Evolutionary conservation across 2,888 invertebrate species (phyloP).

Genomic region (Luperina nickerlii): DNA sequence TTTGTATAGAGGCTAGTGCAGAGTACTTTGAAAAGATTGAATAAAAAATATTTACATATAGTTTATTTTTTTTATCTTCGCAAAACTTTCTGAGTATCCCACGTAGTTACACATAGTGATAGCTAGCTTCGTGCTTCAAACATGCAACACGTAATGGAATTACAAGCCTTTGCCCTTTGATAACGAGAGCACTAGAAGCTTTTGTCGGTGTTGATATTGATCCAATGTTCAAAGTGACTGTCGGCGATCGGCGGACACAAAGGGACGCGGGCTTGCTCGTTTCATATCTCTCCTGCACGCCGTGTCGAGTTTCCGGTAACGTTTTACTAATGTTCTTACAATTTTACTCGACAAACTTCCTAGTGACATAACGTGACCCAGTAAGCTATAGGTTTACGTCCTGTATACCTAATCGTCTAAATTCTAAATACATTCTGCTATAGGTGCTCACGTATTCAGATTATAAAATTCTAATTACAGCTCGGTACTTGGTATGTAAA

Average conservation of each 20-base stretch:
- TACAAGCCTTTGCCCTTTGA: background rate
- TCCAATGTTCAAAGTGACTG: background rate
- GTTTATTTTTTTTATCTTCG: too few relatives aligned
- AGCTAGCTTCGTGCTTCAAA: background rate
- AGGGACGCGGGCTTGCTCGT: background rate
- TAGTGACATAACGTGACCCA: background rate
- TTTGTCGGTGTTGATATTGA: background rate
- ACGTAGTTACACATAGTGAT: background rate
- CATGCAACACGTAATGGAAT: background rate
- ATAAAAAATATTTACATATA: too few relatives aligned
- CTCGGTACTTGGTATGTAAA: background rate
- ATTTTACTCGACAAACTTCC: too few relatives aligned
- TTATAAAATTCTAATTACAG: background rate
- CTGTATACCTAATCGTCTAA: background rate
- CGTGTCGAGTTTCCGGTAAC: background rate
- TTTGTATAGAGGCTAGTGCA: too few relatives aligned
- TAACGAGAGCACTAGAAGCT: background rate
- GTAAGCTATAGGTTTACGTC: background rate
- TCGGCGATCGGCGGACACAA: background rate
- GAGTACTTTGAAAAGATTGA: too few relatives aligned
- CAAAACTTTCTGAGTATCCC: too few relatives aligned
- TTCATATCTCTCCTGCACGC: background rate
- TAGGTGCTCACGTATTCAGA: background rate
- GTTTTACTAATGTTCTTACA: too few relatives aligned
- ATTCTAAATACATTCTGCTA: background rate